Evolutionary conservation across 2,797 vertebrate species (phyloP), one percentile per base, ranked within the genome.

Genomic region (Brachyalestes nurse): DNA sequence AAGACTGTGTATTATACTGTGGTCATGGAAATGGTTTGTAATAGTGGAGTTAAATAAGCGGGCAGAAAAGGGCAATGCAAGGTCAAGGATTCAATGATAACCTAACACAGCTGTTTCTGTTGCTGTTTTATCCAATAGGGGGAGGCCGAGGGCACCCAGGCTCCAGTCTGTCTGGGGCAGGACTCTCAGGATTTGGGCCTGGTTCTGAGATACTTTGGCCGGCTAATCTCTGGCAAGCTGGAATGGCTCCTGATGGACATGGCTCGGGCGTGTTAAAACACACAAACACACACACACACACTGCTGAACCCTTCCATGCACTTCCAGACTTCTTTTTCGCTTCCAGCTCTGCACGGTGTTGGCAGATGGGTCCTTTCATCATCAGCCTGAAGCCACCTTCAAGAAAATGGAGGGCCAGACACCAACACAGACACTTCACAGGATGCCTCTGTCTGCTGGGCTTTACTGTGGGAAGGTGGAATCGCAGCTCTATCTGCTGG

Each of bases 211-310:
- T 86, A 85, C 70, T 92, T 92, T 85, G 90, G 87, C 66, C 83
- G 82, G 4, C 89, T 94, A 74, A 88, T 94, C 76, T 86, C 85
- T 14, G 92, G 91, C 75, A 94, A 93, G 83, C 82, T 94, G 84
- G 93, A 94, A 81, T 85, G 80, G 77, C 87, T 95, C 34, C 79
- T 92, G 79, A 69, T 75, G 19, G 87, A 87, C 62, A 84, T 93
- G 82, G 79, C 81, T 47, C 85, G 88, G 66, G 85, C 55, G 64
- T 95, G 93, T 80, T 64, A 84, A 67, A 79, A n/a, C n/a, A n/a
- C n/a, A n/a, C n/a, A n/a, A n/a, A n/a, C n/a, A n/a, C 19, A 23
- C 45, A 65, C 62, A 58, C 5, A 40, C 61, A 14, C 25, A 45
- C 34, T 60, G 79, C 40, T 78, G 75, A 69, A 14, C 40, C 34